Conservation (phyloP, 2,888 invertebrate species). For the Papilio demoleus region DNA sequence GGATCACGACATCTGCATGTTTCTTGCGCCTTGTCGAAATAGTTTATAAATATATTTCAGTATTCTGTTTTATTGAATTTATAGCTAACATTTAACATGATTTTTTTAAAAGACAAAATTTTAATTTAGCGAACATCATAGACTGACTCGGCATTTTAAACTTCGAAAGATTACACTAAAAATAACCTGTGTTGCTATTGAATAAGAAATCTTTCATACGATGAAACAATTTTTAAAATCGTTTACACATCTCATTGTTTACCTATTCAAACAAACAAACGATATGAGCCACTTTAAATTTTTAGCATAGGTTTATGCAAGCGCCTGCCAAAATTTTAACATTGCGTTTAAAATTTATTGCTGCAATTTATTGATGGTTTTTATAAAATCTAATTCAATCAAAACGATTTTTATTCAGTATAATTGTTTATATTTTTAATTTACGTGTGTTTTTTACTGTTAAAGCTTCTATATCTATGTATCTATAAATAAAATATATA, state of each 20-base stretch:
- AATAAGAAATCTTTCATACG: background rate
- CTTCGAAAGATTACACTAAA: background rate
- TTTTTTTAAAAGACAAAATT: too few species aligned
- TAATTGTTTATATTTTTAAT: too few species aligned
- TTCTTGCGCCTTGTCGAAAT: background rate
- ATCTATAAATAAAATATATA: too few species aligned
- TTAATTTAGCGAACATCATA: too few species aligned
- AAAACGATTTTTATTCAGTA: background rate
- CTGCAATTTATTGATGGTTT: constrained; percentile 11
- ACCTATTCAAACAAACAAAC: constrained; percentile 3
- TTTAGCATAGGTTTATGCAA: background rate
- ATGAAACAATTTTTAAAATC: constrained; percentile 14
- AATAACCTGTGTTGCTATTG: background rate
- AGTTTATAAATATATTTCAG: background rate
- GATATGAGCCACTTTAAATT: background rate
- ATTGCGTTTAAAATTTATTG: constrained; percentile 4
- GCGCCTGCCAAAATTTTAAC: constrained; percentile 14
- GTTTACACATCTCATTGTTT: background rate
- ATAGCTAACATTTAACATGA: too few species aligned
- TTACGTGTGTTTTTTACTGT: background rate
- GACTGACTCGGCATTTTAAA: background rate
- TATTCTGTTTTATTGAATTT: too few species aligned
- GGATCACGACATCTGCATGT: background rate
- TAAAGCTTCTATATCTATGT: too few species aligned
- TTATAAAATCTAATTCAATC: background rate